Base-by-base conservation (phyloP, 2,888 invertebrate species). In the Thymelicus lineola region DNA sequence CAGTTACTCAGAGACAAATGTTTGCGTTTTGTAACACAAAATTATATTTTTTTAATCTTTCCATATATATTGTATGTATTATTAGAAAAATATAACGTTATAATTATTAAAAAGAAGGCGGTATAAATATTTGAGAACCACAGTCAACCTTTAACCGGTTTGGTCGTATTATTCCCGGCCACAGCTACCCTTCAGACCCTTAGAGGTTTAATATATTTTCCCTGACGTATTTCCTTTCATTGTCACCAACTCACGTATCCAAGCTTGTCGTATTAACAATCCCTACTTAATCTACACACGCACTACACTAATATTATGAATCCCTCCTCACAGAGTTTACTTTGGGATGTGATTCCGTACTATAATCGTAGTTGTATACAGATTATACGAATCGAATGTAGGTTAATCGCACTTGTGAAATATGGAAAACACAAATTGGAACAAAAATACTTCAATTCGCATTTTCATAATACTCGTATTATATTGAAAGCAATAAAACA, bases 91-190 rank as follows among this genome's bases (percentile, higher is more conserved):
- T n/a, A n/a, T n/a, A n/a, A n/a, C n/a, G n/a, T n/a, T n/a, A n/a
- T n/a, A n/a, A n/a, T n/a, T n/a, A n/a, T n/a, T n/a, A n/a, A n/a
- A n/a, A n/a, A n/a, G n/a, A n/a, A n/a, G n/a, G n/a, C n/a, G n/a
- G n/a, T n/a, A n/a, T n/a, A n/a, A 28, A 28, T 3, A 28, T 35
- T 55, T 36, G 35, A 36, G 57, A 68, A 55, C 68, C 36, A 45
- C 46, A 62, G 61, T 68, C 61, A 62, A 68, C 62, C 69, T 48
- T 36, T 67, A 66, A 70, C 69, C 72, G 60, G 59, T 66, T 66
- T 65, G 61, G 65, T 70, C 67, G 70, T 64, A 72, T 65, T 65
- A 63, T 75, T 50, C 46, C 35, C 20, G 64, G 35, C 72, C 69
- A 42, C 7, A 61, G 10, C 35, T 28, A 46, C 68, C 67, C 70